Base-by-base conservation (phyloP, 1,140 invertebrate species). In the Drosophila pachea region DNA sequence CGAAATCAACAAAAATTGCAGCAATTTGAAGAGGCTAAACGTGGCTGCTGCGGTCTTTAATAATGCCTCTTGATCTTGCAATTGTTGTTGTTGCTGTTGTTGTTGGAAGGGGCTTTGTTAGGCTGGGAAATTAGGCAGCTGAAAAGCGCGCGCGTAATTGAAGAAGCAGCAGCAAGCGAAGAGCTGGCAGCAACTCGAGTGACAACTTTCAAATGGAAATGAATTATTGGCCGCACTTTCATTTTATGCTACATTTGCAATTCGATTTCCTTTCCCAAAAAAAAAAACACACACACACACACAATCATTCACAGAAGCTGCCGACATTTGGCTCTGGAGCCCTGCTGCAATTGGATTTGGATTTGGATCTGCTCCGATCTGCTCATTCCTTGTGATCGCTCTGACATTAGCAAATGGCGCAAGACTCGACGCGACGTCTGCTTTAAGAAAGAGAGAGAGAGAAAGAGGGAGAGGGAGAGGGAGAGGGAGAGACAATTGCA, bases 201-300 rank as follows among this genome's bases (percentile, higher is more conserved):
- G 79, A 83, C 79, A 83, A 83, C 79, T 83, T 83, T 83, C 79
- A 75, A 84, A 62, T 63, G 59, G 74, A 63, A 74, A 74, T 74
- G 68, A 68, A 58, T 60, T 79, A 79, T 79, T 69, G 70, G 45
- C 66, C 52, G 61, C 62, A 86, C 82, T 86, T 86, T 86, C 74
- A 74, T 79, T 84, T 84, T 78, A 7, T 16, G 47, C 45, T 32
- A 62, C 43, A 67, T 71, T 75, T 56, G 59, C 67, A 76, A 84
- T 86, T 74, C 76, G 82, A 81, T 79, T 84, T 63, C 56, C 81
- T 83, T 83, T 84, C 79, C 66, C 29, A 22, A 22, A 22, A 22
- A 22, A 22, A 22, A 22, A 22, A 22, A 22, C 22, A 1, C 22
- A 22, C 1, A 22, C 1, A 22, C 22, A 22, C n/a, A 22, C 31